A percentile compares a stretch with the other conserved stretches of the same genome.
phyloP scores from a whole-genome alignment of 1,140 invertebrate species.

The Sinonovacula constricta region DNA sequence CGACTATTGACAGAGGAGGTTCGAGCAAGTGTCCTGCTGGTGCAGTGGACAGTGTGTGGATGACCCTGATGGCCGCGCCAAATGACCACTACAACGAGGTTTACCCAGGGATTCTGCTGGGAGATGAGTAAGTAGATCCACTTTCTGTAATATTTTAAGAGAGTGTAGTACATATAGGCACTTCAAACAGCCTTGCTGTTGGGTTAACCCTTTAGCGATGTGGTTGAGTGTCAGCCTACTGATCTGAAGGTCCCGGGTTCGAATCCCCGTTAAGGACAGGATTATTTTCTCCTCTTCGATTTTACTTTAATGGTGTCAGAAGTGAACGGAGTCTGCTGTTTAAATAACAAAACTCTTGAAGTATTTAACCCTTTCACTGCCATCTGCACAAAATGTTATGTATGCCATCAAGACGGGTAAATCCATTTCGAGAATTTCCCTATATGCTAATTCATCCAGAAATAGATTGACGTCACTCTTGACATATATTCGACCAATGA shows the following conservation, averaged over 20 bases:
- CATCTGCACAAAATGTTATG: background rate
- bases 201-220: background rate
- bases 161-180: no score
- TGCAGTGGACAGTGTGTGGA: slow-evolving; percentile 51
- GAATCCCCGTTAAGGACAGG: background rate
- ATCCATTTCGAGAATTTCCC: no score
- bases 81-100: slow-evolving; percentile 53
- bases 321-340: no score
- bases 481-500: no score
- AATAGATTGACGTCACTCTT: no score
- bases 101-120: slow-evolving; percentile 47
- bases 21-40: slow-evolving; percentile 34
- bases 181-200: no score
- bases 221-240: background rate
- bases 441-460: no score
- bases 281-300: background rate
- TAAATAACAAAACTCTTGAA: no score
- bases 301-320: background rate
- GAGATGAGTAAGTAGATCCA: slow-evolving; percentile 51
- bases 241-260: background rate
- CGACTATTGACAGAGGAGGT: slow-evolving; percentile 8
- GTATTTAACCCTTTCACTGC: no score
- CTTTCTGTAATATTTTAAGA: no score
- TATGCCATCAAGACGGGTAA: no score
- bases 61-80: slow-evolving; percentile 38